Percentiles rank a stretch among this genome's conserved stretches.
Evolutionary conservation across 2,797 vertebrate genomes (phyloP).

Genomic region (Trachops cirrhosus): DNA sequence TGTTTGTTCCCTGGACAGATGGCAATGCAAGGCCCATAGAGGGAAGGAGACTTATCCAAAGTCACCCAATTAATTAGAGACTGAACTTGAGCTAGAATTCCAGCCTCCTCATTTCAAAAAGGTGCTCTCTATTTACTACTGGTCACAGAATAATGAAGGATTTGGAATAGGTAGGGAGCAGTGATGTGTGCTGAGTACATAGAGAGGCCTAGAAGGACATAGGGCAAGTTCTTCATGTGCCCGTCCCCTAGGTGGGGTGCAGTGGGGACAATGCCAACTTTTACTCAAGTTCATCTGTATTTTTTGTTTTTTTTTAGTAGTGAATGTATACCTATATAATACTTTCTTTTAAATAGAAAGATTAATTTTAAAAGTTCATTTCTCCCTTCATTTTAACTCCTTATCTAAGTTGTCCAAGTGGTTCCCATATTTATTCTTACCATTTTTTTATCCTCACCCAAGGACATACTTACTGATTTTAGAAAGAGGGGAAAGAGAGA

Average conservation of each 20-base stretch:
- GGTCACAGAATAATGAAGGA: not conserved
- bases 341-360: not conserved
- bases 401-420: not conserved
- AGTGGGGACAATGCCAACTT: too few species aligned
- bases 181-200: rapidly evolving
- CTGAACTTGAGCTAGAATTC: not conserved
- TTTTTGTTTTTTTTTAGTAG: not conserved
- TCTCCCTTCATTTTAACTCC: not conserved
- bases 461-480: not conserved
- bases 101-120: not conserved
- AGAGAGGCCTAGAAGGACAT: not conserved
- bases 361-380: not conserved
- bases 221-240: rapidly evolving
- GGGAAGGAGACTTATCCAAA: not conserved
- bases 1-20: rapidly evolving
- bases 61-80: not conserved
- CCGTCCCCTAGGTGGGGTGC: rapidly evolving
- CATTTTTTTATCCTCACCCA: not conserved
- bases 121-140: rapidly evolving
- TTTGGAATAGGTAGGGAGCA: not conserved
- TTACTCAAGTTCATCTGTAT: not conserved
- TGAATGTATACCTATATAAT: rapidly evolving
- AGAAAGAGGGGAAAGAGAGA: not conserved
- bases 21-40: not conserved
- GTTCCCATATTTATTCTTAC: not conserved